Evolutionary conservation across 1,140 invertebrate genomes (phyloP), one percentile per base, ranked within the genome.

Genomic region (Yoshiicerus persimilis): DNA sequence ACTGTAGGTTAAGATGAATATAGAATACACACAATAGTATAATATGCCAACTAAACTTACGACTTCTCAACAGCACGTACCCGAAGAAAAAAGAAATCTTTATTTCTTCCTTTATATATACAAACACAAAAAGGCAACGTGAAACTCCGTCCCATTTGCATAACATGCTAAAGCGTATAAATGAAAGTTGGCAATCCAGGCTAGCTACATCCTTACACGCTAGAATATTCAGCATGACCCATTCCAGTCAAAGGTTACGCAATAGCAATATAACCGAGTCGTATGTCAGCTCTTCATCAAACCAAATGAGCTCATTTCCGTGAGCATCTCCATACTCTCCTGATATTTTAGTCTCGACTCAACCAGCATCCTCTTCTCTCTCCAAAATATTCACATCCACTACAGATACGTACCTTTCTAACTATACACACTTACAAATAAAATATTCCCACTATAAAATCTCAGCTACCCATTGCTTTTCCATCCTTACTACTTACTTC

Each of bases 261-360:
- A 25, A 70, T 80, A n/a, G 75, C 32, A 80, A 8, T 80, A 34
- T 34, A 70, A 30, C 30, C 25, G 27, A 70, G 27, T 70, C 66
- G 32, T 80, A 80, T 80, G 75, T 80, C 75, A 86, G 85, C 47
- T 64, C 56, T 85, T 86, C 85, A 86, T 86, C 85, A 86, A 66
- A 86, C 47, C 34, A 87, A 87, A 77, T 87, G 86, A 87, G 66
- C 86, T 87, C 86, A 87, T 87, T 87, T 87, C 86, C 86, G n/a
- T 38, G 64, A 47, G 66, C 38, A 87, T 87, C 86, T 70, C 38
- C 86, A 87, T 80, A 70, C 66, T 70, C 16, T 77, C 70, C 64
- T 66, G 62, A 64, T 64, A 64, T 64, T 64, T 64, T 25, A 64
- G 11, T 41, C 39, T 41, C 39, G 16, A 1, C 9, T 13, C 39